Conservation (phyloP, 1,140 invertebrate species). For the Aphidius gifuensis region DNA sequence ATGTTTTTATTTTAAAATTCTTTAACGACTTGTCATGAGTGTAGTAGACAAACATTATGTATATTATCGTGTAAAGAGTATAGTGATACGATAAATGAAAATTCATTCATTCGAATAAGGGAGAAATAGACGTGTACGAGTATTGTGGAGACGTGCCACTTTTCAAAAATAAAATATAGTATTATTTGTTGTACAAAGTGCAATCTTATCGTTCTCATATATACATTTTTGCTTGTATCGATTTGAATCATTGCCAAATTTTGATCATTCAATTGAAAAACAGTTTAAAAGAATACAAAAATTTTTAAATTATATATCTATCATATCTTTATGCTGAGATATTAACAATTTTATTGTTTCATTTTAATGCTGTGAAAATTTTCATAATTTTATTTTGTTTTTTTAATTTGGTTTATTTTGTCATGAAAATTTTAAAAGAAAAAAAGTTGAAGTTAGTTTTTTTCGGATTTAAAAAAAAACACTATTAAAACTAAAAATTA, state of each 20-base stretch:
- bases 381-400: too few relatives aligned
- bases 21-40: not conserved
- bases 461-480: too few relatives aligned
- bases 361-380: too few relatives aligned
- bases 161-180: not conserved
- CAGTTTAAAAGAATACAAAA: not conserved
- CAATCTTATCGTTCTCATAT: not conserved
- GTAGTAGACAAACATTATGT: slow-evolving; percentile 1
- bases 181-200: not conserved
- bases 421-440: too few relatives aligned
- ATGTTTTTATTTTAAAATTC: too few relatives aligned
- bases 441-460: too few relatives aligned
- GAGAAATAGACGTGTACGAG: not conserved
- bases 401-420: too few relatives aligned
- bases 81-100: slow-evolving; percentile 4
- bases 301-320: not conserved
- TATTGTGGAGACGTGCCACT: slow-evolving; percentile 9
- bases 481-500: too few relatives aligned
- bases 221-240: slow-evolving; percentile 27
- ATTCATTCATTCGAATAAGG: slow-evolving; percentile 7
- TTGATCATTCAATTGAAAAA: slow-evolving; percentile 33
- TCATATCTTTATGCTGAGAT: too few relatives aligned
- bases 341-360: too few relatives aligned
- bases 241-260: slow-evolving; percentile 38
- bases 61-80: not conserved